These are phyloP conservation scores for Paralichthys olivaceus DNA, from an alignment of 2,113 vertebrate genomes.

Conservation along the genomic window DNA sequence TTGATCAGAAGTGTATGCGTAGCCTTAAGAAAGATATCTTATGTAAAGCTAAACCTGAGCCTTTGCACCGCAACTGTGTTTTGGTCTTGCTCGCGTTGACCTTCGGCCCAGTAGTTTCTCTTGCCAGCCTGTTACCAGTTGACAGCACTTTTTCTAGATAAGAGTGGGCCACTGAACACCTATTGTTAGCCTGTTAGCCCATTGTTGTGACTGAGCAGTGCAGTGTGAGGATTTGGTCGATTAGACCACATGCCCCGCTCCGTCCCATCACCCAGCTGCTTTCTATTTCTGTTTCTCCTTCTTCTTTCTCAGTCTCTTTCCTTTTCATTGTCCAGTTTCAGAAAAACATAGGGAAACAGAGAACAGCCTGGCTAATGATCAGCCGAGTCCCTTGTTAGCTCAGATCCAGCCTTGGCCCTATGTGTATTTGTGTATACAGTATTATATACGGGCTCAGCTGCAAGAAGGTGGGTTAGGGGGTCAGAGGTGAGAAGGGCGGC, in stretches of 20 bases:
- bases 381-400: constrained; percentile 23
- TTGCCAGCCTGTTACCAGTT: constrained; percentile 44
- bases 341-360: constrained; percentile 32
- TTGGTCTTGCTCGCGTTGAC: constrained; percentile 37
- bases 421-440: constrained; percentile 13
- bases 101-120: constrained; percentile 61
- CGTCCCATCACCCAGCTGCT: not conserved
- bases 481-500: constrained; percentile 5
- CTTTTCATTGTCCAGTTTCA: constrained; percentile 2
- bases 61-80: constrained; percentile 23
- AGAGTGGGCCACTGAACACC: constrained; percentile 21
- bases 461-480: constrained; percentile 26
- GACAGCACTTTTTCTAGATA: constrained; percentile 46
- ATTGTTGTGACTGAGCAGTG: constrained; percentile 21
- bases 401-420: not conserved
- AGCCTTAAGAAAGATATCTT: not conserved
- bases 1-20: not conserved
- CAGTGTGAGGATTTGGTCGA: constrained; percentile 16
- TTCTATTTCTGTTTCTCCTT: not conserved
- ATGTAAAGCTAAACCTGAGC: not conserved
- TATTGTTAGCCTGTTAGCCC: constrained; percentile 51
- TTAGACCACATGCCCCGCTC: constrained; percentile 8
- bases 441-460: constrained; percentile 34
- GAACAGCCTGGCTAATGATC: constrained; percentile 61
- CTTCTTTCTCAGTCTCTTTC: constrained; percentile 1